A percentile compares a stretch with the other conserved stretches of the same genome.
phyloP scores from a whole-genome alignment of 2,888 invertebrate genomes.

The Drosophila subquinaria region DNA sequence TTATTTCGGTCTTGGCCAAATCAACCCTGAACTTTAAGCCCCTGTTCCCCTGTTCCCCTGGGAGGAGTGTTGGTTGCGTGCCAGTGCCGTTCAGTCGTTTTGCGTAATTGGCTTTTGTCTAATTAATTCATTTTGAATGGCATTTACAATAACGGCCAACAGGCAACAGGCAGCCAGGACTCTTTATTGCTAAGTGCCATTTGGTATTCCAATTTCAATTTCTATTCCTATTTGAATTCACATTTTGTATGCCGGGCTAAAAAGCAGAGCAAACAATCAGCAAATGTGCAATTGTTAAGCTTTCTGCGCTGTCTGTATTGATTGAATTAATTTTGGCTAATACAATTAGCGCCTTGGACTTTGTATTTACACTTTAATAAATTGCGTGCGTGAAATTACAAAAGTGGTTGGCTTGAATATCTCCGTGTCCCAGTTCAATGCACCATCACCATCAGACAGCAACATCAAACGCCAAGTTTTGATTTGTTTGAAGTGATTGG shows the following conservation, averaged over 20 bases:
- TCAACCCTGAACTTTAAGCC: not conserved
- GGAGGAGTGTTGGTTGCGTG: slow-evolving; percentile 55
- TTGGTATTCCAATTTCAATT: slow-evolving; percentile 22
- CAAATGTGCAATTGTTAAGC: slow-evolving; percentile 56
- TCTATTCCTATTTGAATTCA: slow-evolving; percentile 17
- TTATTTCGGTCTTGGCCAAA: slow-evolving; percentile 35
- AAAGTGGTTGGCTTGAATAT: slow-evolving; percentile 20
- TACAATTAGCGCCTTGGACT: slow-evolving; percentile 67
- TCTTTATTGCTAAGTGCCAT: slow-evolving; percentile 49
- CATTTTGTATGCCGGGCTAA: slow-evolving; percentile 31
- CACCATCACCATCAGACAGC: slow-evolving; percentile 20
- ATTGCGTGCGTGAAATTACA: slow-evolving; percentile 61
- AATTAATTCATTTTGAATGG: slow-evolving; percentile 70
- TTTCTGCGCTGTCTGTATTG: slow-evolving; percentile 47
- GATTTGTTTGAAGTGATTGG: slow-evolving; percentile 48
- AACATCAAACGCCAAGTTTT: slow-evolving; percentile 13
- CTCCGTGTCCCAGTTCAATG: slow-evolving; percentile 33
- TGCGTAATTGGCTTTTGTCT: slow-evolving; percentile 76
- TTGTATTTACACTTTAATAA: slow-evolving; percentile 41
- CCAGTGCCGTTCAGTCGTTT: slow-evolving; percentile 61
- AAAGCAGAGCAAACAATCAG: slow-evolving; percentile 56
- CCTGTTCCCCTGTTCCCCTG: slow-evolving; percentile 36
- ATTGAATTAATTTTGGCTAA: slow-evolving; percentile 69
- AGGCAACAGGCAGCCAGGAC: slow-evolving; percentile 19
- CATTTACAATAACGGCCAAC: slow-evolving; percentile 38